A percentile compares a stretch with the other conserved stretches of the same genome.
phyloP scores from a whole-genome alignment of 2,888 invertebrate species.

The Drosophila mimica region DNA sequence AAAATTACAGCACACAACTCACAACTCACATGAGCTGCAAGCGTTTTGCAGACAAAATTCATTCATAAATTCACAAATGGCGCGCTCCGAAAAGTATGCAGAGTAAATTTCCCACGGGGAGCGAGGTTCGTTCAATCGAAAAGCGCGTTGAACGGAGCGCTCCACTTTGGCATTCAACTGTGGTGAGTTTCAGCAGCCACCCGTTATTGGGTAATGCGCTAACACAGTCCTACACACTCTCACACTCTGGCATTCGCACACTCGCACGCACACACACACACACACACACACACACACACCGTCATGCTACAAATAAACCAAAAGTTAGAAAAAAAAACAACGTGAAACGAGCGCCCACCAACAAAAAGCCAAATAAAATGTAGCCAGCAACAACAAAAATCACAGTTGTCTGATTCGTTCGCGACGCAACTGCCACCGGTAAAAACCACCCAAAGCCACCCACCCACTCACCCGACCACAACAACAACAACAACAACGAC shows the following conservation, averaged over 20 bases:
- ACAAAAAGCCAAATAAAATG: slow-evolving; percentile 77
- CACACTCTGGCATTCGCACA: slow-evolving; percentile 32
- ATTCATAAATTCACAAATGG: slow-evolving; percentile 66
- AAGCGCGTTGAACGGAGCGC: slow-evolving; percentile 50
- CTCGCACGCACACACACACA: slow-evolving; percentile 27
- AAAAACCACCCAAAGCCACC: slow-evolving; percentile 29
- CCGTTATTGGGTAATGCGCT: slow-evolving; percentile 70
- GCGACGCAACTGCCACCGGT: slow-evolving; percentile 73
- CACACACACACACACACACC: slow-evolving; percentile 2
- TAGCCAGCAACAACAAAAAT: slow-evolving; percentile 78
- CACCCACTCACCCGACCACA: slow-evolving; percentile 16
- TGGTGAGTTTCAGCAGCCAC: slow-evolving; percentile 67
- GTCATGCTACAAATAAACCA: slow-evolving; percentile 49
- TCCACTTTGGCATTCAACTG: slow-evolving; percentile 45
- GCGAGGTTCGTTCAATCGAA: slow-evolving; percentile 46
- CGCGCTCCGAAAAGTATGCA: slow-evolving; percentile 43
- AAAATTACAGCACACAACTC: not conserved
- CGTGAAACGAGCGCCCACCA: slow-evolving; percentile 55
- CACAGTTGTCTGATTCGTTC: slow-evolving; percentile 84
- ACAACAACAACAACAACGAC: slow-evolving; percentile 20
- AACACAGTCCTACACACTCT: slow-evolving; percentile 37
- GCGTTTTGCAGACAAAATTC: slow-evolving; percentile 53
- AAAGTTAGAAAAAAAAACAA: slow-evolving; percentile 60
- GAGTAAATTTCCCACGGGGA: slow-evolving; percentile 68
- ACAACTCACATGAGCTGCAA: slow-evolving; percentile 25